Conservation (phyloP, 2,888 invertebrate species). For the Vannuccia rotundouncinata region DNA sequence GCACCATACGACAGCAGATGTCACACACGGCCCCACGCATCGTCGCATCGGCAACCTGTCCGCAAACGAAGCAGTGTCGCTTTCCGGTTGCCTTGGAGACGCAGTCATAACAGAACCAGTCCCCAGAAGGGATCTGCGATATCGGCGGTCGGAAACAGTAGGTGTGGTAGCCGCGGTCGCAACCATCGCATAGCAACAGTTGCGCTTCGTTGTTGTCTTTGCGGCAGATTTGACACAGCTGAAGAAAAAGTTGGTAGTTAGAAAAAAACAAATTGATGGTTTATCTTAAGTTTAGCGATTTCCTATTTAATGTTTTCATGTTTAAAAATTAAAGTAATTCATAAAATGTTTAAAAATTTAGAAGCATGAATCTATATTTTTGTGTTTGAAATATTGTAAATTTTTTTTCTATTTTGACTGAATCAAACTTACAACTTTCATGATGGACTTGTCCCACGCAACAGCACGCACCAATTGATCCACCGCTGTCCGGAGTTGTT, state of each 20-base stretch:
- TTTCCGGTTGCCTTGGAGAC: conserved; percentile 72
- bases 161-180: conserved; percentile 95
- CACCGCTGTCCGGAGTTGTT: conserved; percentile 80
- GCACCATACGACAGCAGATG: conserved; percentile 80
- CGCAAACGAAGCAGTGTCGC: conserved; percentile 87
- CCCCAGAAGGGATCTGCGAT: conserved; percentile 91
- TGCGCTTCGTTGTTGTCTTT: conserved; percentile 92
- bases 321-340: too few relatives aligned
- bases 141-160: conserved; percentile 90
- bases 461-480: conserved; percentile 80
- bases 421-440: conserved; percentile 98
- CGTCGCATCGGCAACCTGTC: conserved; percentile 60
- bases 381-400: too few relatives aligned
- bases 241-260: too few relatives aligned
- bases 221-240: conserved; percentile 95
- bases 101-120: conserved; percentile 96
- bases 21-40: conserved; percentile 76
- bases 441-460: conserved; percentile 97
- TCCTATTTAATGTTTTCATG: not conserved
- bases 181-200: conserved; percentile 86
- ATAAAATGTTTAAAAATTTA: too few relatives aligned
- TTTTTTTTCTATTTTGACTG: too few relatives aligned
- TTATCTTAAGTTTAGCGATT: not conserved
- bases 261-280: conserved; percentile 20
- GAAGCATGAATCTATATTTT: too few relatives aligned